Conservation (phyloP, 2,888 invertebrate species). For the Ophion ventricosus region DNA sequence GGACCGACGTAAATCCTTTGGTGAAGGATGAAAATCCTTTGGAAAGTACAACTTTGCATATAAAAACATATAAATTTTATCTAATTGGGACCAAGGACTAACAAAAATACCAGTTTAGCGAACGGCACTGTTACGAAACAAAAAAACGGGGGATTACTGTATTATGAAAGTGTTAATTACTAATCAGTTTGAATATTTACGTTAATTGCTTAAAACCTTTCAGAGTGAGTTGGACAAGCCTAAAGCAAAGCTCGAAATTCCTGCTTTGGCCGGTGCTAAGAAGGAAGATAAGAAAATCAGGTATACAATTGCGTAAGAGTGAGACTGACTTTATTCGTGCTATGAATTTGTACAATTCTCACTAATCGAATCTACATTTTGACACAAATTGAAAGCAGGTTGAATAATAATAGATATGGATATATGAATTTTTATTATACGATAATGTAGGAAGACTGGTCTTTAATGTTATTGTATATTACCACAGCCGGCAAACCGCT, state of each 20-base stretch:
- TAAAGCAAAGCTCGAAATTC: slow-evolving; percentile 90
- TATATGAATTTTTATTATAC: not conserved
- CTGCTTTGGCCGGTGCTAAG: slow-evolving; percentile 89
- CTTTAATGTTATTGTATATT: slow-evolving; percentile 24
- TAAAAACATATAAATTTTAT: no score
- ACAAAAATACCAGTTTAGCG: no score
- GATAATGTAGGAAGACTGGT: not conserved
- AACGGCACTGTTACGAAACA: no score
- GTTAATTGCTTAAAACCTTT: slow-evolving; percentile 62
- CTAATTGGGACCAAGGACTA: no score
- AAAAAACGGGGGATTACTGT: no score
- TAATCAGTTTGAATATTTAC: not conserved
- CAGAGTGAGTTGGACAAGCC: slow-evolving; percentile 91
- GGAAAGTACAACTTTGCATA: no score
- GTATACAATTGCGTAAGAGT: slow-evolving; percentile 66
- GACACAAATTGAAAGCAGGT: not conserved
- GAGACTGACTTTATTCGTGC: not conserved
- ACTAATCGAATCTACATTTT: not conserved
- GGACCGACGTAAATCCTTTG: no score
- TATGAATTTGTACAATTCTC: not conserved
- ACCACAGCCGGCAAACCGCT: slow-evolving; percentile 89
- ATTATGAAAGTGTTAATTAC: not conserved
- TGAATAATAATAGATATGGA: not conserved
- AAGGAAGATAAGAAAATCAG: slow-evolving; percentile 85
- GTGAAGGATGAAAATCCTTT: no score